phyloP scores from a whole-genome alignment of 1,140 invertebrate species.

The Drosophila yakuba region DNA sequence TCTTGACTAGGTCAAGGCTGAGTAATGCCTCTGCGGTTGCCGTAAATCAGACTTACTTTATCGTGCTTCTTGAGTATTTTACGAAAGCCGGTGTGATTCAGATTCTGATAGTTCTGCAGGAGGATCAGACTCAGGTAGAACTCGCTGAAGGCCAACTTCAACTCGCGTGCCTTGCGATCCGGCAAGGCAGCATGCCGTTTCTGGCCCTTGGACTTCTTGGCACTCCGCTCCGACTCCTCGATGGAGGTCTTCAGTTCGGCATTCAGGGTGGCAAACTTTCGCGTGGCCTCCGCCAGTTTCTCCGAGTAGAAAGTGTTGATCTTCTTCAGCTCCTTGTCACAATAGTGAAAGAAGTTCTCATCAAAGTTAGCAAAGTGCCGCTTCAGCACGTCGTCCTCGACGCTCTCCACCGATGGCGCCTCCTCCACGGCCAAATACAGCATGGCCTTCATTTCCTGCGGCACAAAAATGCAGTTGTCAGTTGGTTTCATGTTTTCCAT shows the following conservation, averaged over 20 bases:
- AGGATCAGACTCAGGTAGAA: slow-evolving; percentile 99
- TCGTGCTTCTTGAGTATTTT: slow-evolving; percentile 99
- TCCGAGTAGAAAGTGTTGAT: slow-evolving; percentile 99
- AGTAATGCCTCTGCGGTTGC: slow-evolving; percentile 4
- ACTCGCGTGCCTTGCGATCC: slow-evolving; percentile 91
- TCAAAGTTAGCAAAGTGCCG: slow-evolving; percentile 98
- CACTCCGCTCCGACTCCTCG: slow-evolving; percentile 87
- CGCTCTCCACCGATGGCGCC: slow-evolving; percentile 93
- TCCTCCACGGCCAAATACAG: slow-evolving; percentile 94
- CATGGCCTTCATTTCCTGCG: slow-evolving; percentile 96
- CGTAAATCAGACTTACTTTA: slow-evolving; percentile 89
- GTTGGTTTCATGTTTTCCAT: not conserved
- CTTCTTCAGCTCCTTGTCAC: slow-evolving; percentile 97
- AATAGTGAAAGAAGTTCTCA: slow-evolving; percentile 97
- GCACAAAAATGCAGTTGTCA: slow-evolving; percentile 11
- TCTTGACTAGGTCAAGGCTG: slow-evolving; percentile 20
- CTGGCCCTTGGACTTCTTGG: slow-evolving; percentile 86
- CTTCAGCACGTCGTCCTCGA: slow-evolving; percentile 94
- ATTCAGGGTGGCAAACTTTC: slow-evolving; percentile 96
- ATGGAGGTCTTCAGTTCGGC: slow-evolving; percentile 93
- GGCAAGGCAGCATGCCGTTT: slow-evolving; percentile 87
- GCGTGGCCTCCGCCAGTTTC: slow-evolving; percentile 98
- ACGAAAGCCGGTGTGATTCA: slow-evolving; percentile 99
- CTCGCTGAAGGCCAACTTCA: slow-evolving; percentile 99
- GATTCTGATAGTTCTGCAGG: slow-evolving; percentile 95